These are phyloP conservation scores for Aphidius ervi DNA, from an alignment of 1,140 invertebrate species.

Conservation along the genomic window DNA sequence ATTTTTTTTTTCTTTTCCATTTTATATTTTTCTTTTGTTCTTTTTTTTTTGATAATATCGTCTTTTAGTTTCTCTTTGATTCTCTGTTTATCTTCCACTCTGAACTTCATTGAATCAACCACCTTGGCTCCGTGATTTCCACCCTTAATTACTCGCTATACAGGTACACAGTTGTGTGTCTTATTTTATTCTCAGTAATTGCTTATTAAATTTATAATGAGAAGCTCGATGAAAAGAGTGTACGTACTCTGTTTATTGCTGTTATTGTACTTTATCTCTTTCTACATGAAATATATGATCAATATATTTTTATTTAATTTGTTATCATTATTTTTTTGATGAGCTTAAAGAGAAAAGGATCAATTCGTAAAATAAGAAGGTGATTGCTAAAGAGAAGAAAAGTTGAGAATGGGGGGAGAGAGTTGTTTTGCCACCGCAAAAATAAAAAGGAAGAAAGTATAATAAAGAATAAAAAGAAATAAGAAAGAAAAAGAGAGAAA, in stretches of 20 bases:
- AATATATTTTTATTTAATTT: conserved; percentile 10
- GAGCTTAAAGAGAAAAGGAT: not conserved
- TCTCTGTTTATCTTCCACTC: not conserved
- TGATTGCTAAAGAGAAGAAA: not conserved
- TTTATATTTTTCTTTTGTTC: no score
- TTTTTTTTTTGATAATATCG: no score
- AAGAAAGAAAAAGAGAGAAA: conserved; percentile 6
- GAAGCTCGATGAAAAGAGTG: no score
- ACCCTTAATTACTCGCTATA: conserved; percentile 27
- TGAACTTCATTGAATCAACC: not conserved
- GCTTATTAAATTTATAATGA: conserved; percentile 44
- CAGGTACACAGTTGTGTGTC: conserved; percentile 41
- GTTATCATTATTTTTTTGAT: not conserved
- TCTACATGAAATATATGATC: not conserved
- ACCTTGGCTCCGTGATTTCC: conserved; percentile 15
- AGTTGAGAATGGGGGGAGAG: not conserved
- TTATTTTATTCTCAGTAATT: conserved; percentile 45
- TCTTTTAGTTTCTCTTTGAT: no score
- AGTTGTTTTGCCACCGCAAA: no score
- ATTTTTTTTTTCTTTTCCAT: no score
- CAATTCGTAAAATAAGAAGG: not conserved
- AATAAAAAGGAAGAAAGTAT: no score
- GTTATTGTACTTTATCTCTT: not conserved
- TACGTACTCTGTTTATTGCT: not conserved
- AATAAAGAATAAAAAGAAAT: not conserved